A percentile compares a stretch with the other conserved stretches of the same genome.
These are phyloP conservation scores for Anguilla megastoma DNA, from an alignment of 2,797 vertebrate genomes.

Conservation along the genomic window DNA sequence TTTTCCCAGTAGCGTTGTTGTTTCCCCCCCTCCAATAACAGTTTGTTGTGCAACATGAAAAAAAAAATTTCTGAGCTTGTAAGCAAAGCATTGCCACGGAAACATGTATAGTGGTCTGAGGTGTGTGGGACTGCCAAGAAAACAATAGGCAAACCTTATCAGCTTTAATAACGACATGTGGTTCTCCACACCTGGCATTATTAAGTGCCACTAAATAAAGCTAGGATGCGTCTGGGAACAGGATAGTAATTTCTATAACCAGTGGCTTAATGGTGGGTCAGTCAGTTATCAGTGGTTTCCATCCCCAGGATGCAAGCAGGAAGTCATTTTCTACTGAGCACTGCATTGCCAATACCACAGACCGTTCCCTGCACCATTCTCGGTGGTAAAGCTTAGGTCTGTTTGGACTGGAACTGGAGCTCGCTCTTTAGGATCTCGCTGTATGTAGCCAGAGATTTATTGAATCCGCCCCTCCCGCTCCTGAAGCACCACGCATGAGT, in stretches of 20 bases:
- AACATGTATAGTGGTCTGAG: conserved; percentile 52
- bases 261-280: conserved; percentile 25
- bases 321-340: neutral
- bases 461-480: neutral
- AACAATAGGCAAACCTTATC: conserved; percentile 62
- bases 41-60: neutral
- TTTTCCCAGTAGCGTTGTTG: conserved; percentile 1
- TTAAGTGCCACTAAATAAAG: conserved; percentile 39
- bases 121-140: neutral
- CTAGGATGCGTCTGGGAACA: conserved; percentile 48
- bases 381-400: neutral
- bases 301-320: conserved; percentile 27
- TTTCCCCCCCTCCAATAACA: neutral
- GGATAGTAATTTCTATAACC: conserved; percentile 41
- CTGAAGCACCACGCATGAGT: neutral
- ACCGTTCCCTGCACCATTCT: neutral
- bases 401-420: neutral
- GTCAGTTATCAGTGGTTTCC: conserved; percentile 43
- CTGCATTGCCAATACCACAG: neutral
- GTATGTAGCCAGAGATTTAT: neutral
- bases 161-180: conserved; percentile 45
- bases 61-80: neutral
- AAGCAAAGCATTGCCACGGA: conserved; percentile 40
- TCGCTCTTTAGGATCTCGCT: neutral
- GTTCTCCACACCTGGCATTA: conserved; percentile 37